These are phyloP conservation scores for Catostomus latipinnis DNA, from an alignment of 2,797 vertebrate species.

Conservation along the genomic window DNA sequence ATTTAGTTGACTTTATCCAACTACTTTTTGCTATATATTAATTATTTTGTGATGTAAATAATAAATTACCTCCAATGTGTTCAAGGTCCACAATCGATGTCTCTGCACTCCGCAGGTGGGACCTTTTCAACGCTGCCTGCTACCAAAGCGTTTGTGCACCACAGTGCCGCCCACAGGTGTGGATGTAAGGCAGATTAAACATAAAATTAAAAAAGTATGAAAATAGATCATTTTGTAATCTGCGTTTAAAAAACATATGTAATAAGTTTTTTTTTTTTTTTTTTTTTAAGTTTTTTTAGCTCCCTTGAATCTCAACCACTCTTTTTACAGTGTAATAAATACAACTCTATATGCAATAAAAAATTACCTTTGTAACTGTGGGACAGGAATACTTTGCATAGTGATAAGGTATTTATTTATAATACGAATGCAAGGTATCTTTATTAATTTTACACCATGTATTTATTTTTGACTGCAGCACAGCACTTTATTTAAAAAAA, in stretches of 20 bases:
- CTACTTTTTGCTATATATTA: background rate
- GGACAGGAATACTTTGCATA: too few relatives aligned
- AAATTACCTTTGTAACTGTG: too few relatives aligned
- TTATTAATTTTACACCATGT: too few relatives aligned
- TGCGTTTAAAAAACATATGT: too few relatives aligned
- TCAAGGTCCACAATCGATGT: constrained; percentile 25
- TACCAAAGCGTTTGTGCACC: background rate
- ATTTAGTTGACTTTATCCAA: background rate
- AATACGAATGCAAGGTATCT: background rate
- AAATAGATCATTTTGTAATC: too few relatives aligned
- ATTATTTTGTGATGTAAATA: background rate
- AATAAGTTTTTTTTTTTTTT: too few relatives aligned
- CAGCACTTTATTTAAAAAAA: constrained; percentile 21
- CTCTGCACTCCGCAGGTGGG: background rate
- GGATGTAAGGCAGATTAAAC: background rate
- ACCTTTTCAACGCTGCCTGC: background rate
- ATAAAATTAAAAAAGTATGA: too few relatives aligned
- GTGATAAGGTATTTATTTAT: background rate
- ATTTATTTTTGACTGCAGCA: background rate
- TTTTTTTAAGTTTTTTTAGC: too few relatives aligned
- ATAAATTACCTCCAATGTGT: constrained; percentile 25
- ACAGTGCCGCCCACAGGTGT: background rate
- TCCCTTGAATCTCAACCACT: too few relatives aligned
- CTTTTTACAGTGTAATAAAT: too few relatives aligned
- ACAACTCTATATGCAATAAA: too few relatives aligned